phyloP scores from a whole-genome alignment of 1,140 invertebrate species.

The Dinoponera quadriceps region DNA sequence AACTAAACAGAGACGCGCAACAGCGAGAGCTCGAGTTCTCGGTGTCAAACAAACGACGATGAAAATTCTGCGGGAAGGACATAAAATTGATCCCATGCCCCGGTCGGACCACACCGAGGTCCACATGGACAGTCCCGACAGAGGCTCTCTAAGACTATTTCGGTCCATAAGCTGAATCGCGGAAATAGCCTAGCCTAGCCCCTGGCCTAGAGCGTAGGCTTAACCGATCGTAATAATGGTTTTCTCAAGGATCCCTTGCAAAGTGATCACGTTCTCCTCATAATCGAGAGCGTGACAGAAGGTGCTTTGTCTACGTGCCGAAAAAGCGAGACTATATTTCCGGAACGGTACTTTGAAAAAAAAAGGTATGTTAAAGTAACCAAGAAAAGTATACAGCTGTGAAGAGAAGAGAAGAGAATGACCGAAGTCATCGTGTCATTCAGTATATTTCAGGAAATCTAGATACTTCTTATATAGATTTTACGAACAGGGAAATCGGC shows the following conservation, averaged over 20 bases:
- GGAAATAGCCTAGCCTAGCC: slow-evolving; percentile 82
- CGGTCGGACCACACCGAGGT: slow-evolving; percentile 12
- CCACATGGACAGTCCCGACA: slow-evolving; percentile 52
- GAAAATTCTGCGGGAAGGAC: slow-evolving; percentile 26
- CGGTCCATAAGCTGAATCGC: slow-evolving; percentile 78
- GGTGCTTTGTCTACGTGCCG: not conserved
- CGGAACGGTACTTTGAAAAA: not conserved
- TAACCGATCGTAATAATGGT: slow-evolving; percentile 76
- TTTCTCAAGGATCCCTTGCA: slow-evolving; percentile 74
- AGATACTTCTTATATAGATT: no score
- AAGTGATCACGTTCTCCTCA: slow-evolving; percentile 51
- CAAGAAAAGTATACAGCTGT: no score
- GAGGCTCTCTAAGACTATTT: slow-evolving; percentile 77
- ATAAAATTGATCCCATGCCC: slow-evolving; percentile 4
- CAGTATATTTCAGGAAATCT: no score
- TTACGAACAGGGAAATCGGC: no score
- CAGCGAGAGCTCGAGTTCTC: slow-evolving; percentile 6
- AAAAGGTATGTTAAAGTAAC: no score
- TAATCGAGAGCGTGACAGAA: slow-evolving; percentile 3
- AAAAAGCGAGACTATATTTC: not conserved
- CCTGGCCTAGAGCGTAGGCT: slow-evolving; percentile 82
- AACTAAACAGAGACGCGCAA: slow-evolving; percentile 1
- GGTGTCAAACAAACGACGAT: not conserved
- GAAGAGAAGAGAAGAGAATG: no score
- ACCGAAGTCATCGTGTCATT: no score